Conservation (phyloP, 2,888 invertebrate species). For the Sinhomidia bicolor region DNA sequence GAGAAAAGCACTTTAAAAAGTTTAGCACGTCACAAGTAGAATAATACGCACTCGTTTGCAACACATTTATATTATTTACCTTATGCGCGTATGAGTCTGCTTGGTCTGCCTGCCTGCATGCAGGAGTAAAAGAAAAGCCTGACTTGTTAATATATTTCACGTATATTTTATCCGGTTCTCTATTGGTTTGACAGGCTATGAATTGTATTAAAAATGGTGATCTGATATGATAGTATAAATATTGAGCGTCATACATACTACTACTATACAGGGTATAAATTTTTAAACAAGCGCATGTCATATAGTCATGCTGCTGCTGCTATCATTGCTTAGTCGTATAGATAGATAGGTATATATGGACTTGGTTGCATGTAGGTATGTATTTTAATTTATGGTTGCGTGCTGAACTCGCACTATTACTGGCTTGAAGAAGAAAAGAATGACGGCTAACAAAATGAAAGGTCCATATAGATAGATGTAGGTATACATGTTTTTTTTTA, state of each 20-base stretch:
- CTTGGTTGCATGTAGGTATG: neutral
- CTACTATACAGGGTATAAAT: neutral
- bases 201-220: conserved; percentile 45
- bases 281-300: neutral
- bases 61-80: conserved; percentile 46
- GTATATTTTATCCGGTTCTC: conserved; percentile 67
- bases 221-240: conserved; percentile 23
- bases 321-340: neutral
- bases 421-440: conserved; percentile 31
- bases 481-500: neutral
- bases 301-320: neutral
- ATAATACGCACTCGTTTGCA: conserved; percentile 26
- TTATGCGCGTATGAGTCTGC: neutral
- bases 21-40: conserved; percentile 52
- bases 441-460: conserved; percentile 36
- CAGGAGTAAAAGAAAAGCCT: neutral
- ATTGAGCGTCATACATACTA: conserved; percentile 5
- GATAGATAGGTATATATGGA: neutral
- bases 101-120: neutral
- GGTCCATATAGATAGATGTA: conserved; percentile 21
- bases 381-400: conserved; percentile 71
- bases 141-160: conserved; percentile 47
- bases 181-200: conserved; percentile 64
- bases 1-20: conserved; percentile 59
- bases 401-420: conserved; percentile 45